Evolutionary conservation across 2,888 invertebrate genomes (phyloP), one percentile per base, ranked within the genome.

Genomic region (Pristionchus entomophagus): DNA sequence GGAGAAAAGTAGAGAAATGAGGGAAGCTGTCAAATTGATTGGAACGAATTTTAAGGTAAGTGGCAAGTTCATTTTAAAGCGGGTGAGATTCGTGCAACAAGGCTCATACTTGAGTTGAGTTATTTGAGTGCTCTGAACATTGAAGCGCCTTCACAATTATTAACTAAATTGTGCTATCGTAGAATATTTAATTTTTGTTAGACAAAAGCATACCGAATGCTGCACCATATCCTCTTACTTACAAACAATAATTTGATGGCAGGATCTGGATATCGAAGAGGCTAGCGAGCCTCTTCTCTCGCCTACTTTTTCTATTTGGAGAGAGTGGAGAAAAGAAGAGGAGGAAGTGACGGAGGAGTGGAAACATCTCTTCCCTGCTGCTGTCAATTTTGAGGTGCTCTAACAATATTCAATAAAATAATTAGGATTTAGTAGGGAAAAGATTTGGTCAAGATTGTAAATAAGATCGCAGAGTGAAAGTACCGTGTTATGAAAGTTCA

Each of bases 191-290:
- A 4, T 5, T 22, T 10, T n/a, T n/a, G n/a, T n/a, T n/a, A n/a
- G n/a, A n/a, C n/a, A n/a, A n/a, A n/a, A n/a, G n/a, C n/a, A n/a
- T n/a, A n/a, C n/a, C n/a, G n/a, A n/a, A n/a, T n/a, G n/a, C n/a
- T 51, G 14, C 51, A 19, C 22, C 51, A 10, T 2, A 5, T 51
- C 22, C 22, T 51, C 51, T 51, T 51, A 10, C 22, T 17, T 51
- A 51, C 17, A 51, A 17, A 22, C 14, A 19, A n/a, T n/a, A n/a
- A 22, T 6, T 51, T 51, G 4, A 22, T 65, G n/a, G 22, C 8
- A 73, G 73, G 38, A 73, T n/a, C 26, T n/a, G n/a, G 73, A 73
- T 0, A 73, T 73, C 73, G 73, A 73, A 17, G 73, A 73, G 73
- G 38, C 41, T 10, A 73, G 73, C 17, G 73, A 73, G 41, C 73